phyloP scores from a whole-genome alignment of 1,140 invertebrate genomes.

The Metaphire vulgaris region DNA sequence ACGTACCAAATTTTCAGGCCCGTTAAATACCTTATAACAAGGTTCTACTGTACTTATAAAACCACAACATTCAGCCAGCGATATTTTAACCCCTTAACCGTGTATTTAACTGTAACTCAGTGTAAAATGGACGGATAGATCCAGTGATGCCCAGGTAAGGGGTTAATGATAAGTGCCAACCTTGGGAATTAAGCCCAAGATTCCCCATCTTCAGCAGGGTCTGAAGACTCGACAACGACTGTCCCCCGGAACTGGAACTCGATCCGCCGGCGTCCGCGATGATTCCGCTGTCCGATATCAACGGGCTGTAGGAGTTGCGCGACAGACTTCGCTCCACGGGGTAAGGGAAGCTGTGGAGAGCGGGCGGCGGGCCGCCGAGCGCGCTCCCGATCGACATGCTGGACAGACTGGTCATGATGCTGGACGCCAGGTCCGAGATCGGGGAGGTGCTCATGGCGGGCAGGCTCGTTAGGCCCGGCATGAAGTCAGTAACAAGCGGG shows the following conservation, averaged over 20 bases:
- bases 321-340: conserved; percentile 24
- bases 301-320: conserved; percentile 38
- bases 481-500: not conserved
- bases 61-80: too few relatives aligned
- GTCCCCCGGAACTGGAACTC: conserved; percentile 63
- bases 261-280: conserved; percentile 56
- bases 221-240: conserved; percentile 76
- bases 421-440: conserved; percentile 32
- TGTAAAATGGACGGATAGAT: too few relatives aligned
- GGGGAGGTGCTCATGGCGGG: conserved; percentile 35
- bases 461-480: not conserved
- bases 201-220: conserved; percentile 77
- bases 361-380: not conserved
- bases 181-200: conserved; percentile 36
- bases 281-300: conserved; percentile 51
- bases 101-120: too few relatives aligned
- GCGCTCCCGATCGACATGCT: too few relatives aligned
- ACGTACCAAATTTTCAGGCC: too few relatives aligned
- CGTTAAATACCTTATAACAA: too few relatives aligned
- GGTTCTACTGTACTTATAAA: too few relatives aligned
- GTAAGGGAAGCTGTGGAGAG: conserved; percentile 15
- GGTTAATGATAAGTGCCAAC: conserved; percentile 24
- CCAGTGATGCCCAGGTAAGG: not conserved
- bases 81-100: too few relatives aligned
- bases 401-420: conserved; percentile 34